Conservation (phyloP, 2,797 vertebrate species). For the Mionectes olivaceus region DNA sequence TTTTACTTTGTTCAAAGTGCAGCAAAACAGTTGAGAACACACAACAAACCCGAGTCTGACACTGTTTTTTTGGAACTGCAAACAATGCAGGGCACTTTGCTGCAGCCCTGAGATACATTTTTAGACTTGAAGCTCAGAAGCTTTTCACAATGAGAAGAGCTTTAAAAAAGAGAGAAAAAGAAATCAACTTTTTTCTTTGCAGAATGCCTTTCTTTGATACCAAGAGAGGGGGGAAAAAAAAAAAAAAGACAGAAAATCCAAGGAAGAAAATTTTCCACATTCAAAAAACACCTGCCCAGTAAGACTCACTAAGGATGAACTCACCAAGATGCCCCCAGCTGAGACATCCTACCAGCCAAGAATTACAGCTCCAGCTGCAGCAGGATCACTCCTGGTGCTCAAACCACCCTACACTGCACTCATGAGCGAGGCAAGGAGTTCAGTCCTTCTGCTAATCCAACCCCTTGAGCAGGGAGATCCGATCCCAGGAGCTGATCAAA, state of each 20-base stretch:
- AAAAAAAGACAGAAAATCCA: not conserved
- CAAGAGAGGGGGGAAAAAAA: not conserved
- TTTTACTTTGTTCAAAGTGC: not conserved
- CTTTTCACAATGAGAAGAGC: not conserved
- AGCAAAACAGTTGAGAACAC: not conserved
- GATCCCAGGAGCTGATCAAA: not conserved
- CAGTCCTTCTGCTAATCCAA: not conserved
- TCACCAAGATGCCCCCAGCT: not conserved
- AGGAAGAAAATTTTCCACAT: not conserved
- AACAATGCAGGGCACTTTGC: not conserved
- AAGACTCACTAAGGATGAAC: not conserved
- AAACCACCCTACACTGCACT: not conserved
- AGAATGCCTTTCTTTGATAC: not conserved
- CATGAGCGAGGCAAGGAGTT: not conserved
- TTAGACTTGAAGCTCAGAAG: not conserved
- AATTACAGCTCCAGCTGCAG: not conserved
- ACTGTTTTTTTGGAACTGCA: not conserved
- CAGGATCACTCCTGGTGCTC: not conserved
- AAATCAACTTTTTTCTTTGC: not conserved
- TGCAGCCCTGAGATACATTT: not conserved
- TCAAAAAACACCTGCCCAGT: not conserved
- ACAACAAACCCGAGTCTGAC: not conserved
- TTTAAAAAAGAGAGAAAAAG: not conserved
- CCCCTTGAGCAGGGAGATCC: not conserved
- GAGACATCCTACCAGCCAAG: not conserved